Conservation (phyloP, 2,888 invertebrate genomes). For the Busseola fusca region DNA sequence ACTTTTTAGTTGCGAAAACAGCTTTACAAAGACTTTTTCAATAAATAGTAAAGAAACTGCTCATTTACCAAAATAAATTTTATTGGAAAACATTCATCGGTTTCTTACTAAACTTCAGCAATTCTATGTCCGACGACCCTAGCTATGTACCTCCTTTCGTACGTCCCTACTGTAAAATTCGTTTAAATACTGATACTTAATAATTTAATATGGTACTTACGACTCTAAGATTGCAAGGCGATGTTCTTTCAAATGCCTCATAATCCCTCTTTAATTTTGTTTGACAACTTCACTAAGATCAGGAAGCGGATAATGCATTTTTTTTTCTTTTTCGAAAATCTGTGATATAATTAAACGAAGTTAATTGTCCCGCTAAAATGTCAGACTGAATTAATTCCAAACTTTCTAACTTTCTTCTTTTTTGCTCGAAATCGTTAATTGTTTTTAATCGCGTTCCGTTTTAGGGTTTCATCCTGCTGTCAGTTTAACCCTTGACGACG, state of each 20-base stretch:
- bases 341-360: constrained; percentile 42
- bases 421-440: constrained; percentile 14
- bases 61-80: too few relatives aligned
- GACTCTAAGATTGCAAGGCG: background rate
- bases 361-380: constrained; percentile 38
- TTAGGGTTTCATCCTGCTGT: constrained; percentile 20
- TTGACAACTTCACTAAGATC: constrained; percentile 19
- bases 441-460: constrained; percentile 31
- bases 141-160: too few relatives aligned
- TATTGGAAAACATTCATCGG: too few relatives aligned
- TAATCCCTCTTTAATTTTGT: constrained; percentile 26
- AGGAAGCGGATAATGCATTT: constrained; percentile 21
- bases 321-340: constrained; percentile 5
- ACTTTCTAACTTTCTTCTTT: constrained; percentile 38
- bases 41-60: too few relatives aligned
- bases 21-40: too few relatives aligned
- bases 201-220: background rate
- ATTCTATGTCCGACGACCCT: too few relatives aligned
- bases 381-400: constrained; percentile 51
- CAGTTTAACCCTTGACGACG: constrained; percentile 3
- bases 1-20: too few relatives aligned
- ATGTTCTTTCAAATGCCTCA: background rate
- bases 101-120: too few relatives aligned
- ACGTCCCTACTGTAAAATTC: background rate
- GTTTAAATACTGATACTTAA: background rate